A percentile compares a stretch with the other conserved stretches of the same genome.
phyloP scores from a whole-genome alignment of 2,113 vertebrate genomes.

The Phaethon lepturus region DNA sequence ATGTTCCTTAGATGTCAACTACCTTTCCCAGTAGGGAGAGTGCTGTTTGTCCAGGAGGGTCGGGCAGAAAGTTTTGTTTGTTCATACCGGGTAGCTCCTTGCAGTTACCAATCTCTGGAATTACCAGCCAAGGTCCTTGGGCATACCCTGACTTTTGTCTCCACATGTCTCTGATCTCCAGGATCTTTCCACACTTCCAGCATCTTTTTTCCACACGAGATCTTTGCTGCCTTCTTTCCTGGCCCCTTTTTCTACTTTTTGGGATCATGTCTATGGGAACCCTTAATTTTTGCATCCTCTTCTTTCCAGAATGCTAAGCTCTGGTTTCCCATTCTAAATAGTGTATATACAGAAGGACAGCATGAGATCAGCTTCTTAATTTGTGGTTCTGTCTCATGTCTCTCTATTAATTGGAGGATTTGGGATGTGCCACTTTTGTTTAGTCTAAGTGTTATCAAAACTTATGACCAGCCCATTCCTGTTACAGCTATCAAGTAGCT shows the following conservation, averaged over 20 bases:
- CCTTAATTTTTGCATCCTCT: not conserved
- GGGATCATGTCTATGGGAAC: not conserved
- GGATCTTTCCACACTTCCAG: not conserved
- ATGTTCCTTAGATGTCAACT: not conserved
- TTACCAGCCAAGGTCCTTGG: not conserved
- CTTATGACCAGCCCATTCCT: not conserved
- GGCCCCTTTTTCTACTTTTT: not conserved
- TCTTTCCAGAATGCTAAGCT: not conserved
- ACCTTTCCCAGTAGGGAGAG: not conserved
- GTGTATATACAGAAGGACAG: not conserved
- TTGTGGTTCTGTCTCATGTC: not conserved
- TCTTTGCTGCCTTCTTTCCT: not conserved
- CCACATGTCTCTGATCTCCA: not conserved
- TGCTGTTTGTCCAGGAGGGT: not conserved
- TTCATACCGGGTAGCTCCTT: not conserved
- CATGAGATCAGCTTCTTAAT: not conserved
- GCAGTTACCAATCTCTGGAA: not conserved
- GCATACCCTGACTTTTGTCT: not conserved
- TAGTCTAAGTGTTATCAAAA: not conserved
- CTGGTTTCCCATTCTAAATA: not conserved
- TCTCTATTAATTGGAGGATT: not conserved
- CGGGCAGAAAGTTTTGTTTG: not conserved
- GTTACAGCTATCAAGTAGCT: not conserved
- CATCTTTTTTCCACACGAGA: not conserved
- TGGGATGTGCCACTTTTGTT: not conserved